A percentile compares a stretch with the other conserved stretches of the same genome.
phyloP scores from a whole-genome alignment of 2,113 vertebrate genomes.

The Paradoxurus hermaphroditus region DNA sequence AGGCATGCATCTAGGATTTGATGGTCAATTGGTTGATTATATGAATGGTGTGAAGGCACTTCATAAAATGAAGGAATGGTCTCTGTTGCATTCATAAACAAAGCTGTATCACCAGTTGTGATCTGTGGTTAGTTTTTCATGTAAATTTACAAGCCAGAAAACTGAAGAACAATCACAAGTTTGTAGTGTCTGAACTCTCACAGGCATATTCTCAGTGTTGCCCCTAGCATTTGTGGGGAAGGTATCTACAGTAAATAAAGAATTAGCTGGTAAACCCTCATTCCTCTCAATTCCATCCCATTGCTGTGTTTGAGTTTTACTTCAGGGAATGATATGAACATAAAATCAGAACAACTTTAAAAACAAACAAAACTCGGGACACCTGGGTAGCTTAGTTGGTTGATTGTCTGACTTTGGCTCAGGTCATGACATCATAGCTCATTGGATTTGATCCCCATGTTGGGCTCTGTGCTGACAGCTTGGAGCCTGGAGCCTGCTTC shows the following conservation, averaged over 20 bases:
- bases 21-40: background rate
- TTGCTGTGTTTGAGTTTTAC: background rate
- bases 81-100: background rate
- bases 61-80: background rate
- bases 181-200: background rate
- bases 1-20: background rate
- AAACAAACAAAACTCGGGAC: background rate
- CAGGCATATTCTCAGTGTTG: background rate
- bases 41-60: background rate
- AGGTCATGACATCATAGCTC: too few relatives aligned
- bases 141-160: constrained; percentile 36
- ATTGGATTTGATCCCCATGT: too few relatives aligned
- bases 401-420: too few relatives aligned
- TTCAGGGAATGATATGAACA: constrained; percentile 44
- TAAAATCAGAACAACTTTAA: background rate
- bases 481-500: too few relatives aligned
- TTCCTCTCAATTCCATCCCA: background rate
- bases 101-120: background rate
- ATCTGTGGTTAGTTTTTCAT: constrained; percentile 11
- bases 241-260: background rate
- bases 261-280: background rate
- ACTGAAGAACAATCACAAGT: background rate
- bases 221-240: background rate
- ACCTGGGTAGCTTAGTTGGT: too few relatives aligned
- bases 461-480: too few relatives aligned